Conservation (phyloP, 2,888 invertebrate species). For the Luffia ferchaultella region DNA sequence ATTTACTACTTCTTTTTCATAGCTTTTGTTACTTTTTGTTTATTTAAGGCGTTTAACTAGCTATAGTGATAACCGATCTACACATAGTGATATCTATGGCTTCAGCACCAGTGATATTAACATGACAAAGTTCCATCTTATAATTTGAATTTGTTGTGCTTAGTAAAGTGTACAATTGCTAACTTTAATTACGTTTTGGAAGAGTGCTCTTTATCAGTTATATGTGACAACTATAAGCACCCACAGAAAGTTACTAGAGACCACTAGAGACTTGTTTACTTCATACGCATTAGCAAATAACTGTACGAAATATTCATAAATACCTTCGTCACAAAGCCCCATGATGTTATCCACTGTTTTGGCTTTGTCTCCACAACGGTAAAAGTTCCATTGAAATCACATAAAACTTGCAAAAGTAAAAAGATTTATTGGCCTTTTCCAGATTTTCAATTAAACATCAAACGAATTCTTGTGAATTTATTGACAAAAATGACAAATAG, state of each 20-base stretch:
- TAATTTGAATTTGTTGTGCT: not conserved
- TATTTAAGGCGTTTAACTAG: no score
- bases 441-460: not conserved
- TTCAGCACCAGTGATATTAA: not conserved
- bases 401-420: not conserved
- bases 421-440: not conserved
- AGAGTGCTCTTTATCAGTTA: no score
- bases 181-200: not conserved
- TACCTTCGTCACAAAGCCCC: slow-evolving; percentile 58
- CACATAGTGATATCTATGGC: not conserved
- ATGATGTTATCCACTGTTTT: slow-evolving; percentile 27
- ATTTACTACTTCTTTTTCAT: no score
- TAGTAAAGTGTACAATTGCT: not conserved
- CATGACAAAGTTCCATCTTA: not conserved
- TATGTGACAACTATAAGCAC: no score
- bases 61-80: no score
- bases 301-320: slow-evolving; percentile 20
- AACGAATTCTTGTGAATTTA: not conserved
- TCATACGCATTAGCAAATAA: slow-evolving; percentile 16
- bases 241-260: not conserved
- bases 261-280: slow-evolving; percentile 49
- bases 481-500: not conserved
- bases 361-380: no score
- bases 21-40: no score
- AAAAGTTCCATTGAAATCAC: not conserved